Evolutionary conservation across 2,888 invertebrate species (phyloP), one percentile per base, ranked within the genome.

Genomic region (Lasioglossum marginatum): DNA sequence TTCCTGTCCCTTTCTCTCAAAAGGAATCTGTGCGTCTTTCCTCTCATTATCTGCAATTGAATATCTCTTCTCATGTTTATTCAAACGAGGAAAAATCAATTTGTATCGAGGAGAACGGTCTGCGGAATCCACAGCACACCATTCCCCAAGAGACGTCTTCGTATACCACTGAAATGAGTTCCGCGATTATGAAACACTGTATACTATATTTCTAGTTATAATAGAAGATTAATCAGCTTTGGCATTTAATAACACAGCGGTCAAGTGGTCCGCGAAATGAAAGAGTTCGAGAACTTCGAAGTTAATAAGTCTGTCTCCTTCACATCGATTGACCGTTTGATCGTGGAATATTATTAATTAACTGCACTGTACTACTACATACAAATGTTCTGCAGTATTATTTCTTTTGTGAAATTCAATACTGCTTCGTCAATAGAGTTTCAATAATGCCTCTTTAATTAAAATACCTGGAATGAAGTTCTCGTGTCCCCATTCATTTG

Each of bases 371-470:
- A 31, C 27, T 31, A 31, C 27, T 0, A 10, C 23, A 23, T 19
- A 52, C 3, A 52, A 52, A 52, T n/a, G 23, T 52, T 10, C 23
- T 23, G 23, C 23, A 57, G n/a, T 27, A 60, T 60, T 14, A 27
- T 60, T 60, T 60, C 60, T 27, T 14, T 4, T 27, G 23, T 27
- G 14, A 14, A 60, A 14, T 60, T 8, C 4, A 27, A 27, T 60
- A 60, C 16, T 40, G 37, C 57, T 57, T 57, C 14, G 12, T 52
- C 74, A n/a, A 37, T 10, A 57, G 23, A 19, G 16, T n/a, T n/a
- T 37, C 45, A 19, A 27, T 27, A 68, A 37, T 48, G 19, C 66
- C 23, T 40, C 77, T 37, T 23, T 66, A 31, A 77, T 77, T 77
- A 31, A 14, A 14, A 63, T 19, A 19, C 40, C 5, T 31, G 14